Base-by-base conservation (phyloP, 2,113 vertebrate genomes). In the Saimiri boliviensis region DNA sequence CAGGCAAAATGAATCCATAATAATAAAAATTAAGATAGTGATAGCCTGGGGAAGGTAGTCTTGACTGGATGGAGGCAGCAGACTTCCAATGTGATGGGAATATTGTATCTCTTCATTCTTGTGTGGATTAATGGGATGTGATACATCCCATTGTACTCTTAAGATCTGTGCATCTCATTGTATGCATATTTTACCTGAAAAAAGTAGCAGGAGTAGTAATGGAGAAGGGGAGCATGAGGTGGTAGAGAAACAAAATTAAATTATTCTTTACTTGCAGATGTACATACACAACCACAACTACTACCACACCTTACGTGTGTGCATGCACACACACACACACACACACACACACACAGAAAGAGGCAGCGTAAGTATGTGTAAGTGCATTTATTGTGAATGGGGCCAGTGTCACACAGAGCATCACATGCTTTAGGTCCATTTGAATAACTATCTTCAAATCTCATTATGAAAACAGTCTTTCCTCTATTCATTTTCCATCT, bases 11-110 rank as follows among this genome's bases (percentile, higher is more conserved):
- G 14, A 42, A 95, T n/a, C 49, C 30, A 35, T 1, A 81, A 47
- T 58, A 40, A 88, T 80, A 82, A 94, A 92, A 89, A 79, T 93
- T 21, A 85, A 76, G 97, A 80, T 9, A 49, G 5, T 60, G 58
- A 45, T 66, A 32, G 37, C 40, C 37, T 54, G 5, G 42, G n/a
- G 32, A 21, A 23, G 58, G 4, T 66, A 1, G 3, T 35, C 52
- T 56, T 56, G 58, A 49, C 49, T 5, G 6, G 20, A 52, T n/a
- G 3, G 45, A 47, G 25, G 27, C 74, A 30, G 42, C 52, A 71
- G 76, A 47, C 37, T 63, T 91, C 71, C n/a, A 40, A 80, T 21
- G 40, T 49, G 70, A 20, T 42, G 0, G 17, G 45, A 58, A 89
- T 40, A 82, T 20, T n/a, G 35, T 25, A 1, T 1, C 10, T 23